Evolutionary conservation across 2,797 vertebrate species (phyloP), one percentile per base, ranked within the genome.

Genomic region (Poecilia velifera): DNA sequence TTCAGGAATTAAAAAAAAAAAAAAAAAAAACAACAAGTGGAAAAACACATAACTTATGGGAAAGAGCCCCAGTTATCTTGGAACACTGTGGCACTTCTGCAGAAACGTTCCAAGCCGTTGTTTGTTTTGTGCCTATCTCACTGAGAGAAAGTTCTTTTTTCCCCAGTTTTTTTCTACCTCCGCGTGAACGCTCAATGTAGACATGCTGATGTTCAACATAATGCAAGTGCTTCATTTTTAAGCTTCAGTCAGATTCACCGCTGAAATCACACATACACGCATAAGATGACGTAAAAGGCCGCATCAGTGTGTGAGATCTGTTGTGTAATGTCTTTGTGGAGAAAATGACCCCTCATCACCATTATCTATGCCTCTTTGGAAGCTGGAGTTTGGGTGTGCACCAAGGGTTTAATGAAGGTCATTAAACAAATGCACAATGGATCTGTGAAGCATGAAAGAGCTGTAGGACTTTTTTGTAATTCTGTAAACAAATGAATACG

Each of bases 381-480:
- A 74, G n/a, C 74, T 70, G 45, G 68, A 51, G 31, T 47, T n/a
- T 81, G 82, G 51, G 55, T 72, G 76, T 75, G 72, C 36, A 71
- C 22, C 13, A 31, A 73, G 36, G 22, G 22, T 55, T 16, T 74
- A 28, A 76, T 39, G 22, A 73, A 79, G 64, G 59, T n/a, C 78
- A 76, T 73, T 72, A 75, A 51, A 76, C 28, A 76, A 51, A 64
- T 70, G 10, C 80, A 59, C n/a, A 51, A 74, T 57, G 59, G 49
- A 34, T 78, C 71, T 75, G 20, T 66, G 28, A 72, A 53, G 53
- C 25, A 45, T 28, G 55, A 28, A 22, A 25, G 12, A 53, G 51
- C 43, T 62, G 28, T 45, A 18, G 28, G 41, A 22, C 2, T 1
- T 14, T 31, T 9, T 14, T 22, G 6, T 12, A 22, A 36, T 22